Base-by-base conservation (phyloP, 1,140 invertebrate species). In the Panonychus citri region DNA sequence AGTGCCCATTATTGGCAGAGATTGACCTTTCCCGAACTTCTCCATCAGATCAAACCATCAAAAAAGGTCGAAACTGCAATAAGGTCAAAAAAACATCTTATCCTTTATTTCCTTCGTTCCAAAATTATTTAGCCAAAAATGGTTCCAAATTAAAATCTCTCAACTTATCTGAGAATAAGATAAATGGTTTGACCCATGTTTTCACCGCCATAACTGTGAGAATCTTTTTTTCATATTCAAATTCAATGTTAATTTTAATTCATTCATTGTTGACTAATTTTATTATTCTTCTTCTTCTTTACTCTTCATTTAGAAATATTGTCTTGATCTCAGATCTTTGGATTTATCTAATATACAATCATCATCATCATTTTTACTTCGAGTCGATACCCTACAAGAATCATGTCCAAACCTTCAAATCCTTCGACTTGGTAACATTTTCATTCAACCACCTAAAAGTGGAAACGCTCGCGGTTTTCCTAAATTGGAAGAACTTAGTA, bases 261-360 rank as follows among this genome's bases (percentile, higher is more conserved):
- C 4, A 5, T 17, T 21, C 4, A 17, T 43, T 21, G 7, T 21
- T 43, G 17, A 12, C 42, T 46, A 46, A 21, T 4, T 4, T 4
- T 24, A 42, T 46, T n/a, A 27, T 52, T 60, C 27, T 50, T 25
- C 42, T 59, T 58, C 55, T 46, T 42, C 3, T 34, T 58, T 62
- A 63, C n/a, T 57, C 19, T 10, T 60, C 61, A 68, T 62, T 25
- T 67, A 86, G 83, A 71, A 72, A 25, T 70, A 81, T 49, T 59
- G 57, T 55, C 46, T 13, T 15, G 50, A 59, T 43, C 53, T 59
- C 19, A 25, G 48, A 51, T 42, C 53, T 0, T 46, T 59, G 12
- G 57, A 59, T 26, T 25, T 59, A 19, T 55, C 53, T 25, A 59
- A 59, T 51, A 53, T 59, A 10, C 24, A 30, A 26, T 55, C 57